A percentile compares a stretch with the other conserved stretches of the same genome.
Conservation (phyloP, 2,888 invertebrate genomes). For the Xestia rhomboidea region DNA sequence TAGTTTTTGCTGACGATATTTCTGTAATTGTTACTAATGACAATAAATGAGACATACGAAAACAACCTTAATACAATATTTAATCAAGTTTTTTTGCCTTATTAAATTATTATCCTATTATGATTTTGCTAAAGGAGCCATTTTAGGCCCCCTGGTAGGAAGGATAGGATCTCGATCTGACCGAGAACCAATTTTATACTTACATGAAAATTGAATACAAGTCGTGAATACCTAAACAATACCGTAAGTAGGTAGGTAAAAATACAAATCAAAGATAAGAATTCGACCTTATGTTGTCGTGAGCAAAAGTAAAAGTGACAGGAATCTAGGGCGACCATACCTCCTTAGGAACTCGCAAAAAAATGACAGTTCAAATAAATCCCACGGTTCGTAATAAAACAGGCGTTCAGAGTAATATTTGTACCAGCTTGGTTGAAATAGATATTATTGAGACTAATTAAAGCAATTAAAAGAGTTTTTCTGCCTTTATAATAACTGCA, state of each 20-base stretch:
- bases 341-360: conserved; percentile 42
- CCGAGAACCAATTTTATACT: background rate
- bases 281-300: conserved; percentile 47
- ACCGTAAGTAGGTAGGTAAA: conserved; percentile 13
- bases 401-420: conserved; percentile 4
- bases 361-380: conserved; percentile 36
- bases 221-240: background rate
- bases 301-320: conserved; percentile 65
- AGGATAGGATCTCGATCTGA: background rate
- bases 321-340: conserved; percentile 57
- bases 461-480: background rate
- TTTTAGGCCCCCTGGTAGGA: background rate
- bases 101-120: too few species aligned
- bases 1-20: too few species aligned
- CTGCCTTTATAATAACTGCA: background rate
- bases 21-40: too few species aligned
- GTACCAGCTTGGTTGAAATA: conserved; percentile 9
- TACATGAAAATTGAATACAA: background rate
- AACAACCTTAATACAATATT: too few species aligned
- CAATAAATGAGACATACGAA: too few species aligned
- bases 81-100: too few species aligned
- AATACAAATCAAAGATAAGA: conserved; percentile 41
- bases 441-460: conserved; percentile 8
- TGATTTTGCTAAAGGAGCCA: too few species aligned
- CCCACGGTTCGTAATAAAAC: background rate